Base-by-base conservation (phyloP, 2,888 invertebrate genomes). In the Microplitis deprimator region DNA sequence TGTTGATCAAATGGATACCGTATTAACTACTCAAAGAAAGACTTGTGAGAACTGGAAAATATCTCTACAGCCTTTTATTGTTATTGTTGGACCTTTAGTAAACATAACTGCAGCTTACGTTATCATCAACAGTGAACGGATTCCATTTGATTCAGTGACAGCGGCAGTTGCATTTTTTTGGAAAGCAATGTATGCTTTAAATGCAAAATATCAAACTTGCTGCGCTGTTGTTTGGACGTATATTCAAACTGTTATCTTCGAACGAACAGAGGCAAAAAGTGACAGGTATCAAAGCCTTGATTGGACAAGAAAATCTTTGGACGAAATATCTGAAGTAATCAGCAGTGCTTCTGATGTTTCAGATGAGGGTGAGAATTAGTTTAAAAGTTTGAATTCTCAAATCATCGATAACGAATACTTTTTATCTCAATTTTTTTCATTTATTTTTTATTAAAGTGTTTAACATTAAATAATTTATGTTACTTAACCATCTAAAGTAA, bases 161-260 rank as follows among this genome's bases (percentile, higher is more conserved):
- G n/a, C 2, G n/a, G 59, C 59, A 59, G 59, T 59, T 13, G 8
- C 59, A 59, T 59, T 59, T 59, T 59, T 5, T 59, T 59, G n/a
- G 8, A 59, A 59, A 59, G 59, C 59, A 59, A 59, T 6, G 5
- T 59, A 59, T 59, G 59, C 59, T 59, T 59, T 59, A 59, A 59
- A 59, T 59, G 59, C 6, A 13, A 59, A 59, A 59, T 59, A 59
- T n/a, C 59, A 59, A 59, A 59, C n/a, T 59, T 59, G 59, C 59
- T 59, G 59, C 59, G 5, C 59, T 4, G 59, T 59, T 59, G 59
- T 59, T 59, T 59, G 59, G 59, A 59, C n/a, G 59, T 59, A 5
- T n/a, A 59, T 59, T 59, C 59, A 59, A 59, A 59, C 59, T 59
- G n/a, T 59, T 59, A 59, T 59, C n/a, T 59, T 59, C n/a, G 59